Conservation (phyloP, 2,888 invertebrate genomes). For the Thelaira solivaga region DNA sequence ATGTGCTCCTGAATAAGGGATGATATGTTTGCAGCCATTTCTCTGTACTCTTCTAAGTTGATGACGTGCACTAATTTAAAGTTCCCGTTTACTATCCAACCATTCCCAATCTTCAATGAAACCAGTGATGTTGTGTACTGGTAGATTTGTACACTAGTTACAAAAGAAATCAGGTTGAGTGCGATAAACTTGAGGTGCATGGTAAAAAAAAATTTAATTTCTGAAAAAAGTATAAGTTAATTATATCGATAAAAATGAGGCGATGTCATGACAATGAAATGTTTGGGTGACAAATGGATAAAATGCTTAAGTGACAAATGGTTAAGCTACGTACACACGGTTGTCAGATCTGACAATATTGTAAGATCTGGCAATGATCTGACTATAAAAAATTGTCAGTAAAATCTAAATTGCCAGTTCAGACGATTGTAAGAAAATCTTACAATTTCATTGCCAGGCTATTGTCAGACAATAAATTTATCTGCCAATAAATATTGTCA, state of each 20-base stretch:
- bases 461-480: too few species aligned
- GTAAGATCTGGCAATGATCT: too few species aligned
- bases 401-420: too few species aligned
- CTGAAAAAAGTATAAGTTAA: constrained; percentile 1
- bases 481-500: too few species aligned
- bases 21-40: constrained; percentile 5
- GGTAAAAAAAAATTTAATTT: neutral
- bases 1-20: constrained; percentile 30
- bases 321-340: too few species aligned
- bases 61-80: too few species aligned
- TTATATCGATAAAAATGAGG: neutral
- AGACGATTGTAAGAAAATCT: too few species aligned
- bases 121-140: neutral
- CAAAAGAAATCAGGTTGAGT: neutral
- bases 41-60: neutral
- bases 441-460: too few species aligned
- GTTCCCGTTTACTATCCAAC: constrained; percentile 3
- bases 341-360: too few species aligned
- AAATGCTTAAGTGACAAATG: too few species aligned
- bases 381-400: too few species aligned
- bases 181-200: neutral
- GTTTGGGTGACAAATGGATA: neutral
- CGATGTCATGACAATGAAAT: neutral
- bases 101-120: constrained; percentile 4
- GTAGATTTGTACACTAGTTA: neutral